Conservation (phyloP, 2,888 invertebrate species). For the Hemaris fuciformis region DNA sequence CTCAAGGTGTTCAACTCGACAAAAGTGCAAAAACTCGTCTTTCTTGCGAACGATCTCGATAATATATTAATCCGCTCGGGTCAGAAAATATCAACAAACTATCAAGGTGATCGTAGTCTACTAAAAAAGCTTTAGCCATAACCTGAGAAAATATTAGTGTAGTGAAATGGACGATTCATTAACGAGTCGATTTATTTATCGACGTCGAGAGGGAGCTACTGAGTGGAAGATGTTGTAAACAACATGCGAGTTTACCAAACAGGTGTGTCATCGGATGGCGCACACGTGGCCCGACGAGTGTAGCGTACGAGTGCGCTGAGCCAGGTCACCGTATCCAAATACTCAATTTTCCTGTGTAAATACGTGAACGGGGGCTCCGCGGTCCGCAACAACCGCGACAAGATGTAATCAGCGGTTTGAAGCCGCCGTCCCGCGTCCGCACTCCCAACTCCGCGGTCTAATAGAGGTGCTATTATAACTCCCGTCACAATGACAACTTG, state of each 20-base stretch:
- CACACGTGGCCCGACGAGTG: constrained; percentile 34
- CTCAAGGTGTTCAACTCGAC: constrained; percentile 57
- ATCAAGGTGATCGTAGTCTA: constrained; percentile 50
- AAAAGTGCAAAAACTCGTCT: constrained; percentile 60
- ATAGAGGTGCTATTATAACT: not conserved
- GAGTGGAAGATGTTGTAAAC: constrained; percentile 18
- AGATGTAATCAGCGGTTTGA: constrained; percentile 29
- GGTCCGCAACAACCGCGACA: constrained; percentile 29
- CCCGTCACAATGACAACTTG: not conserved
- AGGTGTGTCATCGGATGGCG: constrained; percentile 25
- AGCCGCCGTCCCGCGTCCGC: constrained; percentile 10
- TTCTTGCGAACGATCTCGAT: constrained; percentile 32
- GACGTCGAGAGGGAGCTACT: not conserved
- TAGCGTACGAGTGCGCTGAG: constrained; percentile 22
- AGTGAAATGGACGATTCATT: not conserved
- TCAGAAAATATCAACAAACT: constrained; percentile 62
- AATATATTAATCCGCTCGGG: constrained; percentile 40
- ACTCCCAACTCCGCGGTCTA: not conserved
- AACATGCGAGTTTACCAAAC: constrained; percentile 21
- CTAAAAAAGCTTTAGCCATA: constrained; percentile 2
- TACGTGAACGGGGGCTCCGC: constrained; percentile 47
- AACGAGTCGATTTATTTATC: not conserved
- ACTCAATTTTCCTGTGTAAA: constrained; percentile 57
- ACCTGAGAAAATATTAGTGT: not conserved
- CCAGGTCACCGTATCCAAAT: constrained; percentile 43